Percentiles rank a stretch among this genome's conserved stretches.
Evolutionary conservation across 1,140 invertebrate genomes (phyloP).

Genomic region (Stegodyphus dumicola): DNA sequence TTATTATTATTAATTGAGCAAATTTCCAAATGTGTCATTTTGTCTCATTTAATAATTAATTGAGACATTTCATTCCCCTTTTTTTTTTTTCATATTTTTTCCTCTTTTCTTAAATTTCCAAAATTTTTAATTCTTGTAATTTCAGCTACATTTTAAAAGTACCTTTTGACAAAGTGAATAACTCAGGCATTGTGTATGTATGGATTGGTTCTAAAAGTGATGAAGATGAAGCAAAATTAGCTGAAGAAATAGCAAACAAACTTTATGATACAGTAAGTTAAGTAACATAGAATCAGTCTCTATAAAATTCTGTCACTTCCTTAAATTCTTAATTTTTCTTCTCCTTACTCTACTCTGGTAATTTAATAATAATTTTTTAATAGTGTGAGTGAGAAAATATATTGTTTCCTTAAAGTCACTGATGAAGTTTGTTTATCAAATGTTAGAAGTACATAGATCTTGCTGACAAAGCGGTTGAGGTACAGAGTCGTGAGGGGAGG

Average conservation of each 20-base stretch:
- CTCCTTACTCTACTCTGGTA: neutral
- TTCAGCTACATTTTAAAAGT: conserved; percentile 95
- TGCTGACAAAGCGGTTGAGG: no score
- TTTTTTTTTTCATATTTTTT: conserved; percentile 1
- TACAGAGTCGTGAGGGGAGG: no score
- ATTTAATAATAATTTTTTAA: no score
- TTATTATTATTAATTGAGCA: no score
- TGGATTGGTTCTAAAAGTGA: conserved; percentile 95
- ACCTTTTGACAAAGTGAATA: conserved; percentile 90
- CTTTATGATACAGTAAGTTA: conserved; percentile 85
- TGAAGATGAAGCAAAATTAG: conserved; percentile 86
- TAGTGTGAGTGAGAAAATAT: no score
- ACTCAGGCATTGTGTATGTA: conserved; percentile 94
- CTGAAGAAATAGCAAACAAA: conserved; percentile 92
- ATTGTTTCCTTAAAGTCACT: no score
- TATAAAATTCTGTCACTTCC: no score
- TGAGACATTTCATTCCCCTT: neutral
- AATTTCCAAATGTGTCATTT: neutral
- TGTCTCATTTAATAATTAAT: neutral
- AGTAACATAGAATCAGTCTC: no score
- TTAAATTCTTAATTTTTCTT: no score
- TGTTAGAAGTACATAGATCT: no score
- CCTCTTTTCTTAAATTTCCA: neutral
- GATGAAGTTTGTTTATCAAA: no score
- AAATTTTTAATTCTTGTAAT: conserved; percentile 30